These are phyloP conservation scores for Stenodema calcarata DNA, from an alignment of 2,888 invertebrate genomes.

Conservation along the genomic window DNA sequence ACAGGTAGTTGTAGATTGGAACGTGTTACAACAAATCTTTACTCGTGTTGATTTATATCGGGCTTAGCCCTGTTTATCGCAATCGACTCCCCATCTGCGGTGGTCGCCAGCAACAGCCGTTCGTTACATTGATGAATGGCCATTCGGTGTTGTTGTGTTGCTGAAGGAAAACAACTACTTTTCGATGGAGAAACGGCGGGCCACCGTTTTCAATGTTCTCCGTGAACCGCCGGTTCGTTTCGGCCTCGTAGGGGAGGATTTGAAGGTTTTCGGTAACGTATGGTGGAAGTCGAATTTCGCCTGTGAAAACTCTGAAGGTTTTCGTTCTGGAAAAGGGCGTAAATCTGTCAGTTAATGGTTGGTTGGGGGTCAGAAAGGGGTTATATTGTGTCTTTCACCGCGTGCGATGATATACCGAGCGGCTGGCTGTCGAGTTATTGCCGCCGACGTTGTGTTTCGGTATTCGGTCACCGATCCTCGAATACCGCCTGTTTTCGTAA, in stretches of 20 bases:
- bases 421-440: background rate
- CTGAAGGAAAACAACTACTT: background rate
- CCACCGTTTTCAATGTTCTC: background rate
- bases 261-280: background rate
- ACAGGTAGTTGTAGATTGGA: background rate
- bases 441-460: too few relatives aligned
- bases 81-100: background rate
- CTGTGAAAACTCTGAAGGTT: background rate
- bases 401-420: background rate
- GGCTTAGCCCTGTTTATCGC: background rate
- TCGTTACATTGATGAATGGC: slow-evolving; percentile 2
- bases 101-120: background rate
- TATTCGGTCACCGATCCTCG: too few relatives aligned
- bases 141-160: background rate
- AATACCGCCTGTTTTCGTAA: too few relatives aligned
- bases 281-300: background rate
- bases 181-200: background rate
- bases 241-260: background rate
- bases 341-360: background rate
- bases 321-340: background rate
- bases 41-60: background rate
- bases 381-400: background rate
- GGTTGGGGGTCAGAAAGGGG: background rate
- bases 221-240: background rate
- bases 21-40: background rate